Base-by-base conservation (phyloP, 2,888 invertebrate species). In the Morpho deidamia region DNA sequence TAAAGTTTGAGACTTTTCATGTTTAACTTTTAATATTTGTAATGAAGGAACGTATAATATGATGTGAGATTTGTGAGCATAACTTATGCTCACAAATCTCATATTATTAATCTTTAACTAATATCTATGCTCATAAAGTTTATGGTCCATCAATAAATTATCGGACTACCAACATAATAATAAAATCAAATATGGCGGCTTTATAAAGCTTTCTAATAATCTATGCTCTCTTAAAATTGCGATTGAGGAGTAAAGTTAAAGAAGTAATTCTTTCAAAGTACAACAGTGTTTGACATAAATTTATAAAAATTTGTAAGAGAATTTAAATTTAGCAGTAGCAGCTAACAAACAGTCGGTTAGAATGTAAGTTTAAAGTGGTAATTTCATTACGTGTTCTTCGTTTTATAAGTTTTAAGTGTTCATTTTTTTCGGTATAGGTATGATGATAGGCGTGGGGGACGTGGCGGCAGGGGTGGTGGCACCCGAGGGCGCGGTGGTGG, bases 371-470 rank as follows among this genome's bases (percentile, higher is more conserved):
- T 58, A 50, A 35, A 42, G 53, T 47, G 53, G 52, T 53, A 47
- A 43, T 61, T 59, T 47, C 11, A 34, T 11, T 34, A 45, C 3
- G 4, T 34, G 41, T 51, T 41, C 34, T 54, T 52, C 33, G 52
- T 51, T 45, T 51, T 49, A 12, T 44, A 43, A 61, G 60, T 52
- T 49, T 56, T 59, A 43, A 42, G 14, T 39, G 33, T 51, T 44
- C 33, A n/a, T n/a, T 51, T 50, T 44, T 51, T 33, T 46, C 45
- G 64, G 37, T 43, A 60, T 64, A 91, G 91, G 91, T 91, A 89
- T 65, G 90, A 91, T 69, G 90, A 90, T 69, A 89, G 90, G 66
- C 90, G 90, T 59, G 90, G 91, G 40, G 85, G 88, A 11, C 71
- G 74, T 35, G 76, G 77, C 11, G 79, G 81, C 2, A 73, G 91